A percentile compares a stretch with the other conserved stretches of the same genome.
Conservation (phyloP, 2,888 invertebrate species). For the Harpagoxenus sublaevis region DNA sequence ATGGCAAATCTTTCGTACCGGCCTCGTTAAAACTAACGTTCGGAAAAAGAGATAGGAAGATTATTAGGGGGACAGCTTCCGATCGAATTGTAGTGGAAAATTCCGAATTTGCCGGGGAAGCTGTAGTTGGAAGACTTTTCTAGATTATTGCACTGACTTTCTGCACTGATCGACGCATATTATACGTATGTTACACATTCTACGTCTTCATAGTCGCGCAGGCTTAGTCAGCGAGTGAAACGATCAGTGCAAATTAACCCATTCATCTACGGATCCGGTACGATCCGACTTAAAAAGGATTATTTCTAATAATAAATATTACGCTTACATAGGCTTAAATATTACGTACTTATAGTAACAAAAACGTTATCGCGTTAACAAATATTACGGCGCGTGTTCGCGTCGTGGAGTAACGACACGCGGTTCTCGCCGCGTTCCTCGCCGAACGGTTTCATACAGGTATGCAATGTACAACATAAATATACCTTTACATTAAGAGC, state of each 20-base stretch:
- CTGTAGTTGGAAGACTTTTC: neutral
- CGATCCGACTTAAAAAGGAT: constrained; percentile 10
- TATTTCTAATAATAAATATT: constrained; percentile 70
- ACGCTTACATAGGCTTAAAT: constrained; percentile 50
- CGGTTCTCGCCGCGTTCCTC: neutral
- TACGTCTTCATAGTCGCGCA: neutral
- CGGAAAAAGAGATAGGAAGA: neutral
- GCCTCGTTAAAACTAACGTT: neutral
- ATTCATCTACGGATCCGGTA: neutral
- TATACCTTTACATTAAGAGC: constrained; percentile 13
- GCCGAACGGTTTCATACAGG: constrained; percentile 5
- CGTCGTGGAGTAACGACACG: neutral
- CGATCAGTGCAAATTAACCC: neutral
- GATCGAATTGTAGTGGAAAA: neutral
- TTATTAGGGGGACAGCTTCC: neutral
- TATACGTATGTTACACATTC: neutral
- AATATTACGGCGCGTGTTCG: constrained; percentile 9
- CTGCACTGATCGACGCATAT: neutral
- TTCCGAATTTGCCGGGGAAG: neutral
- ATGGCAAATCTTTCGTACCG: constrained; percentile 34
- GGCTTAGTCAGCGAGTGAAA: neutral
- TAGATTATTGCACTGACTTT: neutral
- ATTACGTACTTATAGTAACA: constrained; percentile 44
- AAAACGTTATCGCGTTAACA: constrained; percentile 26
- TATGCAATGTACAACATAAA: constrained; percentile 29